These are phyloP conservation scores for Gopherus evgoodei DNA, from an alignment of 2,113 vertebrate species.

Conservation along the genomic window DNA sequence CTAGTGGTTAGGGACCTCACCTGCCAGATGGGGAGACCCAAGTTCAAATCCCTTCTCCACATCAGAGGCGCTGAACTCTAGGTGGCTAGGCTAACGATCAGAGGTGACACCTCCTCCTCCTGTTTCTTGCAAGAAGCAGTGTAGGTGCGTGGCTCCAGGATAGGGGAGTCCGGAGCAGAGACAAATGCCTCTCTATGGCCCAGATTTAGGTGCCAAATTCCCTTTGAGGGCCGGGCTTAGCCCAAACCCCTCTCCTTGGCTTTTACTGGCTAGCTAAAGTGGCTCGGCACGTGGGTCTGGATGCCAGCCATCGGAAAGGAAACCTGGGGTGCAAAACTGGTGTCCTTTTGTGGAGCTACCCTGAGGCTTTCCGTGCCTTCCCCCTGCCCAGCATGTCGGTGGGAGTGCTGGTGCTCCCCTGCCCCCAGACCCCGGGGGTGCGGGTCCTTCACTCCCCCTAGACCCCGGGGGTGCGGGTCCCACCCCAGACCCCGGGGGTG, in stretches of 20 bases:
- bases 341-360: not conserved
- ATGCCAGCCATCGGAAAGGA: too few relatives aligned
- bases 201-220: not conserved
- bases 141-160: too few relatives aligned
- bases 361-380: not conserved
- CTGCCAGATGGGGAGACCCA: not conserved
- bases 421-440: not conserved
- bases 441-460: too few relatives aligned
- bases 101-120: not conserved
- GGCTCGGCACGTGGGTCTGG: not conserved
- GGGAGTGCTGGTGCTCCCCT: not conserved
- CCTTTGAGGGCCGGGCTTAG: not conserved
- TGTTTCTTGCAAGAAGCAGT: too few relatives aligned
- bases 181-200: not conserved
- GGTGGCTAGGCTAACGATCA: not conserved
- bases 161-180: not conserved
- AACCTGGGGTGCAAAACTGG: not conserved
- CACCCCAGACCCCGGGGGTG: not conserved
- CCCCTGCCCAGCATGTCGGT: not conserved
- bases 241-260: too few relatives aligned
- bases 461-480: not conserved
- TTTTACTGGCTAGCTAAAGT: not conserved
- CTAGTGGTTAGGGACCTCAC: not conserved
- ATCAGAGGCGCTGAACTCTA: not conserved
- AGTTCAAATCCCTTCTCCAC: not conserved